phyloP scores from a whole-genome alignment of 2,797 vertebrate species.

The Brachyalestes nurse region DNA sequence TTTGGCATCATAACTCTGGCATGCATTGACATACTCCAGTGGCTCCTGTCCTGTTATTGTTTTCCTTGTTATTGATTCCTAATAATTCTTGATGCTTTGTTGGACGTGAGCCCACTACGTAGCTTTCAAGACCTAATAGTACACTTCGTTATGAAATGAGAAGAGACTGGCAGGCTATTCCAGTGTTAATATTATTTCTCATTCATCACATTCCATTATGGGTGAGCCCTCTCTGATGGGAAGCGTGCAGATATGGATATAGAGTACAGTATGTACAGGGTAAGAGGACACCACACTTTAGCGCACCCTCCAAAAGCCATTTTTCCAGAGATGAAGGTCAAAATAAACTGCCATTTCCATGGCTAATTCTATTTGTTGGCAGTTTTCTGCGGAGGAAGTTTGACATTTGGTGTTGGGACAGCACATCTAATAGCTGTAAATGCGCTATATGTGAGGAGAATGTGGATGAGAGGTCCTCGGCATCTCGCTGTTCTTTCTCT shows the following conservation, averaged over 20 bases:
- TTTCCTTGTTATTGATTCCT: constrained; percentile 52
- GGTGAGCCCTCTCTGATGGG: constrained; percentile 23
- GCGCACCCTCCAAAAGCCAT: background rate
- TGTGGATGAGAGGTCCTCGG: background rate
- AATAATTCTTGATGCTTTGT: constrained; percentile 49
- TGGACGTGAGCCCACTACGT: constrained; percentile 34
- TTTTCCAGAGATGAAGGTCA: constrained; percentile 24
- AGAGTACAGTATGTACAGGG: constrained; percentile 17
- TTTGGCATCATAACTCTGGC: background rate
- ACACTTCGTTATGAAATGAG: constrained; percentile 37
- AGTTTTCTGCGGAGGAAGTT: background rate
- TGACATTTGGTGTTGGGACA: background rate
- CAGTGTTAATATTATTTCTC: constrained; percentile 41
- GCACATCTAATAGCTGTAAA: background rate
- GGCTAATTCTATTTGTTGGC: constrained; percentile 27
- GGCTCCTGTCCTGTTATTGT: constrained; percentile 35
- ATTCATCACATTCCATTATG: constrained; percentile 50
- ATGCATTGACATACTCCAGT: background rate
- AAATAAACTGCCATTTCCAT: constrained; percentile 11
- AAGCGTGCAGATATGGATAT: constrained; percentile 33
- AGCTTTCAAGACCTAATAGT: constrained; percentile 45
- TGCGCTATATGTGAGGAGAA: background rate
- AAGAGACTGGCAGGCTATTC: constrained; percentile 39
- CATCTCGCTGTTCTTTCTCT: background rate
- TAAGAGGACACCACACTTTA: constrained; percentile 23